Conservation (phyloP, 2,113 vertebrate species). For the Riparia riparia region DNA sequence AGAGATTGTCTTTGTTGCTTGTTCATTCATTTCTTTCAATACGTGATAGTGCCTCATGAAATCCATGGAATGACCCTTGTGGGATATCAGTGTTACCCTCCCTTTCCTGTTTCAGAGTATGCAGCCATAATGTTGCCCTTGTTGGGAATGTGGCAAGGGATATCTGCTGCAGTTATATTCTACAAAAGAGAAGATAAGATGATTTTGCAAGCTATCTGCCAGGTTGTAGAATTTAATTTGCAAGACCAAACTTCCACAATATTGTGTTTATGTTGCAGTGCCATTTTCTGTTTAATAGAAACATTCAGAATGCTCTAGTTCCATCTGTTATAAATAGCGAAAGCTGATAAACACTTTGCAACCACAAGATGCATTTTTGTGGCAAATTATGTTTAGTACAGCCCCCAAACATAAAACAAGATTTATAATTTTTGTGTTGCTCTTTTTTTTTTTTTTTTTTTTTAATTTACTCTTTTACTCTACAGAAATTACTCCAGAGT, state of each 20-base stretch:
- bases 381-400: slow-evolving; percentile 71
- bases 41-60: neutral
- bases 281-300: slow-evolving; percentile 83
- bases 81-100: neutral
- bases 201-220: slow-evolving; percentile 73
- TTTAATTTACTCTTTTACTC: slow-evolving; percentile 16
- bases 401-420: slow-evolving; percentile 72
- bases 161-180: slow-evolving; percentile 36
- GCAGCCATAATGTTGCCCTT: neutral
- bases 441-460: neutral
- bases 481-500: slow-evolving; percentile 66
- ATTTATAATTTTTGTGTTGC: slow-evolving; percentile 76
- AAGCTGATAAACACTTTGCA: slow-evolving; percentile 77
- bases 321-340: slow-evolving; percentile 80
- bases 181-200: slow-evolving; percentile 61
- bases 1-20: neutral
- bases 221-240: slow-evolving; percentile 81
- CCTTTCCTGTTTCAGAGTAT: neutral
- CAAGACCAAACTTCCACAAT: slow-evolving; percentile 80
- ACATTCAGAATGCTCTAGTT: slow-evolving; percentile 75
- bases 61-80: neutral
- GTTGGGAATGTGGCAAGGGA: neutral
- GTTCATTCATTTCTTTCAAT: neutral
- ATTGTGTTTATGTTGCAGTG: slow-evolving; percentile 77
- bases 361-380: slow-evolving; percentile 79